Base-by-base conservation (phyloP, 2,113 vertebrate species). In the Pardalotus punctatus region DNA sequence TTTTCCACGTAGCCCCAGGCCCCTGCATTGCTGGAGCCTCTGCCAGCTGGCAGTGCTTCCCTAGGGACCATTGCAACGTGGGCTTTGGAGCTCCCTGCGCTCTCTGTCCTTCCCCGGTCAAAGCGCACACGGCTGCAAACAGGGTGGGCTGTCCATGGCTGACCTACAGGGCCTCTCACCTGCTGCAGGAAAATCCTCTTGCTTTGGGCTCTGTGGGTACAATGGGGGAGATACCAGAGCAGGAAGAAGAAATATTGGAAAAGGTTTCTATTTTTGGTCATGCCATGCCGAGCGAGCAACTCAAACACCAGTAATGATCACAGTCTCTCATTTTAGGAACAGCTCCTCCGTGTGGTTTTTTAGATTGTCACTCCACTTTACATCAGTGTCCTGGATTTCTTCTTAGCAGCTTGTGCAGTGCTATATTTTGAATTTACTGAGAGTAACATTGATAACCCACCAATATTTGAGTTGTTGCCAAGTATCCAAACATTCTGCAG, bases 1-100 rank as follows among this genome's bases (percentile, higher is more conserved):
- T 96, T 94, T 93, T 62, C 78, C 48, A 10, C 0, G 0, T 94
- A 94, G 95, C 96, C 94, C 53, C 93, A 38, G 94, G 89, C 69
- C 54, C 77, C 58, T 77, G 70, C 0, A 0, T 43, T 76, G 73
- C 83, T 89, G 76, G 17, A 91, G 54, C 85, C 70, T 72, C 5
- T 78, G 94, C 95, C 96, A 97, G 94, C 93, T 96, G 96, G 88
- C 86, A 91, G 33, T 6, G 23, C 20, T n/a, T 95, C 93, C 86
- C 93, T 2, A 7, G 83, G 80, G 94, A 84, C 64, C 29, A 1
- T 3, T 42, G 38, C 80, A 92, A 35, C 11, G 1, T 40, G 64
- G 51, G 67, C 6, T 90, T 48, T 29, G 9, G 72, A 84, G 18
- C 31, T 95, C n/a, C 67, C 43, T 56, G 56, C 40, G 14, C 67